phyloP scores from a whole-genome alignment of 2,888 invertebrate genomes.

The Frankliniella intonsa region DNA sequence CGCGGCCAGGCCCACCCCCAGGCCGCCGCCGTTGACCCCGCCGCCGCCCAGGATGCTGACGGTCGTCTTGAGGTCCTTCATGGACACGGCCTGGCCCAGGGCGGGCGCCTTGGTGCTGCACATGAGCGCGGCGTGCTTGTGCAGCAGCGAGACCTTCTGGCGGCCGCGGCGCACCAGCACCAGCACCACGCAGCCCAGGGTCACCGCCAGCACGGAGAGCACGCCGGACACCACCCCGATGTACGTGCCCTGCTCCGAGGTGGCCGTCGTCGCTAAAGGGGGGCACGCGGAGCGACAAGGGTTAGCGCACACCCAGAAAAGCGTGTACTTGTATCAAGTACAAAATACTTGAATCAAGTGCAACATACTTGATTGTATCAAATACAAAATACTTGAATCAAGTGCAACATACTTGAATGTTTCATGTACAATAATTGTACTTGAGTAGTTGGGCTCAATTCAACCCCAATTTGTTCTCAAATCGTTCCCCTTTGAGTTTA shows the following conservation, averaged over 20 bases:
- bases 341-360: too few relatives aligned
- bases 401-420: too few relatives aligned
- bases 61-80: conserved; percentile 52
- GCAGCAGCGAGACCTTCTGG: conserved; percentile 58
- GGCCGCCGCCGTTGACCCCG: conserved; percentile 12
- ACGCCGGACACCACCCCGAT: conserved; percentile 64
- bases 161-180: conserved; percentile 62
- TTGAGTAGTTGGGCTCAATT: too few relatives aligned
- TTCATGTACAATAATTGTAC: too few relatives aligned
- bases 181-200: conserved; percentile 59
- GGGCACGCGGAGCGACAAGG: background rate
- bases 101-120: conserved; percentile 47
- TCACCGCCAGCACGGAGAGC: conserved; percentile 60
- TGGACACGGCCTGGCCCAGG: conserved; percentile 45
- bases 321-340: too few relatives aligned
- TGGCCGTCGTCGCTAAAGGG: conserved; percentile 22
- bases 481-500: too few relatives aligned
- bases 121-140: conserved; percentile 58
- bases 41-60: conserved; percentile 40
- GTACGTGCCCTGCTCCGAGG: conserved; percentile 45
- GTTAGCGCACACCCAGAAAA: too few relatives aligned
- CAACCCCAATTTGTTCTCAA: too few relatives aligned
- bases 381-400: too few relatives aligned
- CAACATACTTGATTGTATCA: too few relatives aligned
- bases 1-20: background rate